Base-by-base conservation (phyloP, 2,888 invertebrate genomes). In the Apotomis turbidana region DNA sequence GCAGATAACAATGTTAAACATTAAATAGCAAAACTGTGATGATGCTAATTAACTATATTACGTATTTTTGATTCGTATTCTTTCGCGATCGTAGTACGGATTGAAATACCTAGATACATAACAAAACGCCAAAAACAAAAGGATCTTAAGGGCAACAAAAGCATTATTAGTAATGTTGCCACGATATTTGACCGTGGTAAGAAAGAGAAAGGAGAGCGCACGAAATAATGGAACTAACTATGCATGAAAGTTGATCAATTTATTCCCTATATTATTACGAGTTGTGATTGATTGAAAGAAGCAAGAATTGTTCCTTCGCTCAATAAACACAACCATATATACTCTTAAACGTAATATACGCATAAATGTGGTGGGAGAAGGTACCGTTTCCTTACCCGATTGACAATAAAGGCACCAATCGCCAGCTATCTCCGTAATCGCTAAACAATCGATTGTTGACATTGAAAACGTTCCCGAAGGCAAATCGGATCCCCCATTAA, bases 401-500 rank as follows among this genome's bases (percentile, higher is more conserved):
- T 63, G 54, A 41, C 54, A 54, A 63, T 54, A 55, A 66, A 66
- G 15, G 44, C 46, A 55, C 64, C 55, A 66, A 55, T 64, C 64
- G 46, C n/a, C 27, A 44, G 5, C 27, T 58, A 67, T 67, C 58
- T 51, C 38, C 13, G 51, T 63, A 70, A 71, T 74, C 59, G 61
- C 70, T 78, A 81, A 80, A 81, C 81, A 81, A 82, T 82, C 79
- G 78, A 81, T 81, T 77, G 80, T 78, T 79, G 79, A 75, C 78
- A 79, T 81, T 79, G 78, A 49, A 68, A 80, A 82, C 77, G 75
- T 76, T 73, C 72, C 80, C 78, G 74, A 77, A 79, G 80, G 81
- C 81, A 83, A 85, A 86, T 80, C 78, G 76, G 78, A 75, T 77
- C 81, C 82, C 87, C 87, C 85, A 83, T 81, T 77, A 75, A 76